phyloP scores from a whole-genome alignment of 2,888 invertebrate species.

The Gisinianus flammeolus region DNA sequence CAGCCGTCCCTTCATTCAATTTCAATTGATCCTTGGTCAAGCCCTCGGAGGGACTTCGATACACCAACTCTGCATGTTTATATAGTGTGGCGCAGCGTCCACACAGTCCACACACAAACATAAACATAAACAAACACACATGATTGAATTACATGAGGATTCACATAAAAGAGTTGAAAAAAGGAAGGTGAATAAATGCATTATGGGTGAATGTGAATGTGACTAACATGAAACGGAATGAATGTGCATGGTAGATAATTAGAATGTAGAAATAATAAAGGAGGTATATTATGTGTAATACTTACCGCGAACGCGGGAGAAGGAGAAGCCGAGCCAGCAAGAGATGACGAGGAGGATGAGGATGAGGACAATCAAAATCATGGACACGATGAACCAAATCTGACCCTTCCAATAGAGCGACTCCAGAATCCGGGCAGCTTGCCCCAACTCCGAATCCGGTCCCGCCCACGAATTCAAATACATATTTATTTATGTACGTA shows the following conservation, averaged over 20 bases:
- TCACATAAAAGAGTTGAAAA: no score
- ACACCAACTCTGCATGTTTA: background rate
- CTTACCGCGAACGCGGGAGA: background rate
- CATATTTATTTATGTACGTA: background rate
- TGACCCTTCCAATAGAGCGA: background rate
- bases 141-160: no score
- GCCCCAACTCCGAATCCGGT: background rate
- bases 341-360: background rate
- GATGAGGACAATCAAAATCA: conserved; percentile 1
- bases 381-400: conserved; percentile 6
- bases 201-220: no score
- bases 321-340: background rate
- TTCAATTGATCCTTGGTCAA: background rate
- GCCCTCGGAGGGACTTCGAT: background rate
- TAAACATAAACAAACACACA: background rate
- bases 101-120: no score
- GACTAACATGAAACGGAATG: no score
- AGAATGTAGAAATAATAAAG: no score
- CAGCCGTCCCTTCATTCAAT: background rate
- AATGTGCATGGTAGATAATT: no score
- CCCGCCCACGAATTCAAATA: background rate
- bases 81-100: no score
- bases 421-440: background rate
- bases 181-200: no score
- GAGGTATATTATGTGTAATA: no score